These are phyloP conservation scores for Neodon shergylaensis DNA, from an alignment of 2,113 vertebrate genomes.

Conservation along the genomic window DNA sequence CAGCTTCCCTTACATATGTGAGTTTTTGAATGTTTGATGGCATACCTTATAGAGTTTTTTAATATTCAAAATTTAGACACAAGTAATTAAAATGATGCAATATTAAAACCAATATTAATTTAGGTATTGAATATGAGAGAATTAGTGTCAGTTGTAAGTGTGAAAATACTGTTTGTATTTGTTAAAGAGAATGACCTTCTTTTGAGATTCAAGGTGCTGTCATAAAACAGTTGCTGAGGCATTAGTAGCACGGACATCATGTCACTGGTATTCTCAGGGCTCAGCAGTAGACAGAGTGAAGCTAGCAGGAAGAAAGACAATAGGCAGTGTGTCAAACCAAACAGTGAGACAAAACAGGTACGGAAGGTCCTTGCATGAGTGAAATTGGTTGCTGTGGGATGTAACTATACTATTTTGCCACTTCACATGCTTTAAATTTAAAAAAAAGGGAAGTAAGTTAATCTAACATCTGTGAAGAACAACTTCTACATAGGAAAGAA, in stretches of 20 bases:
- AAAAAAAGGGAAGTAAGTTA: not conserved
- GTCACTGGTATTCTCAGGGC: not conserved
- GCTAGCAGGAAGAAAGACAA: not conserved
- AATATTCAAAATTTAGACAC: not conserved
- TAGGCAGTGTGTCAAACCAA: not conserved
- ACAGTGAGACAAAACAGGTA: not conserved
- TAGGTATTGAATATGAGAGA: not conserved
- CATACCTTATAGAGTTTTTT: constrained; percentile 7
- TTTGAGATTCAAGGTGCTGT: not conserved
- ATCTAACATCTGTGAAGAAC: not conserved
- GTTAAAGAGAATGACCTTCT: not conserved
- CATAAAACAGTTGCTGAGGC: not conserved
- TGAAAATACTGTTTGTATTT: not conserved
- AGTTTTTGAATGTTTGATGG: not conserved
- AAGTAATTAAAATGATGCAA: not conserved
- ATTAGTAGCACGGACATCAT: not conserved
- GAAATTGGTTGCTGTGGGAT: not conserved
- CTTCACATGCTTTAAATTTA: not conserved
- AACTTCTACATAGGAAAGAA: not conserved
- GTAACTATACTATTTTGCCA: not conserved
- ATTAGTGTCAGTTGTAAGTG: not conserved
- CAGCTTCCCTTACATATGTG: not conserved
- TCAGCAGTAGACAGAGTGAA: not conserved
- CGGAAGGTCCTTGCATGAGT: not conserved
- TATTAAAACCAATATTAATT: constrained; percentile 18